Base-by-base conservation (phyloP, 2,888 invertebrate species). In the Tholera decimalis region DNA sequence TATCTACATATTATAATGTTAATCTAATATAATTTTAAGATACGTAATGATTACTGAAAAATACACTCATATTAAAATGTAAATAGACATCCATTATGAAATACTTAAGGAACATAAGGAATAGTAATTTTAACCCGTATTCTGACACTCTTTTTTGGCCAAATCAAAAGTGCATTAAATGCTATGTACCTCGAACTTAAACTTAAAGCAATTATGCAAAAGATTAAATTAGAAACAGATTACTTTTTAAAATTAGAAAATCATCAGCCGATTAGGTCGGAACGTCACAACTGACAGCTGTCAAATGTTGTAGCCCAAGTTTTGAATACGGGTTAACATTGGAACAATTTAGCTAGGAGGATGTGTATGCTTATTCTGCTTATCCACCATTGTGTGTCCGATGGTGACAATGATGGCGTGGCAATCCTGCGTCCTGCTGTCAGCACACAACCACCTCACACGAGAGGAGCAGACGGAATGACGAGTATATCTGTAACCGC, bases 391-490 rank as follows among this genome's bases (percentile, higher is more conserved):
- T 70, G 92, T 93, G 61, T 87, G 88, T 7, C 94, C 94, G 33
- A 94, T 94, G 37, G 94, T 95, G 75, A 94, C 93, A 18, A 94
- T 90, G 22, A 93, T 90, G 3, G 93, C 93, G 60, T 92, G 92
- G 72, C 94, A 95, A 67, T 91, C 88, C 71, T 83, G 86, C 50
- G 88, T 85, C 2, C 93, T 78, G 73, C 92, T 93, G 76, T 94
- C 93, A 0, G 92, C 89, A 59, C 94, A 94, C 2, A 94, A 76
- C 94, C 94, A 94, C 71, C 92, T 91, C 1, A 95, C 94, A 54
- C 92, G 85, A 15, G 94, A 93, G 2, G 94, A 93, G 82, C 94
- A 95, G 35, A 95, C 94, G 0, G 94, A 95, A 68, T 94, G 94
- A 0, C 94, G 80, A 0, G 94, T 92, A 78, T 94, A 94, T 86